Percentiles rank a stretch among this genome's conserved stretches.
Conservation (phyloP, 1,140 invertebrate species). For the Bactericera cockerelli region DNA sequence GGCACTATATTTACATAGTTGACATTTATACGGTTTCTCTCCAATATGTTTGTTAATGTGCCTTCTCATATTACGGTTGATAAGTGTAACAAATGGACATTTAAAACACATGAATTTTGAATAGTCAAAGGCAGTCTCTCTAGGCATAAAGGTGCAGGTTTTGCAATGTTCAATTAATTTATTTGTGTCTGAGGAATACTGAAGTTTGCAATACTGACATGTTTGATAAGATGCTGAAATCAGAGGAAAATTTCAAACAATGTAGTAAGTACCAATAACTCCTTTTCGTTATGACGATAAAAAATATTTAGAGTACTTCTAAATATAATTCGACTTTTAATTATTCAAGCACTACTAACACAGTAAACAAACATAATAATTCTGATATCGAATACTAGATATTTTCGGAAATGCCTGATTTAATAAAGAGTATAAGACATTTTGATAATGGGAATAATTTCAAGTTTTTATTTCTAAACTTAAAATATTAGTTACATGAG, state of each 20-base stretch:
- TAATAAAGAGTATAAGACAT: too few relatives aligned
- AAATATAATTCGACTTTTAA: too few relatives aligned
- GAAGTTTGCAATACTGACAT: constrained; percentile 1
- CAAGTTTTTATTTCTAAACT: too few relatives aligned
- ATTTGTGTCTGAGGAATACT: neutral
- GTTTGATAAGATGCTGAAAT: neutral
- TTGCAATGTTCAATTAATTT: neutral
- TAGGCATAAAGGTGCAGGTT: neutral
- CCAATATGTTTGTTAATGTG: constrained; percentile 11
- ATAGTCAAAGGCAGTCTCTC: neutral
- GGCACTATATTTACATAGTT: constrained; percentile 14
- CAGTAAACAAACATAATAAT: too few relatives aligned
- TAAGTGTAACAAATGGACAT: neutral
- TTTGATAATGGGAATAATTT: too few relatives aligned
- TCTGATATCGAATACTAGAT: too few relatives aligned
- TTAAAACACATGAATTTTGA: constrained; percentile 15
- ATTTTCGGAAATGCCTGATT: too few relatives aligned
- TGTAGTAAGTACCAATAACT: too few relatives aligned
- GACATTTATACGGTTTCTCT: constrained; percentile 16
- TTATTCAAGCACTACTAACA: too few relatives aligned
- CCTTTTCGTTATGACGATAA: too few relatives aligned
- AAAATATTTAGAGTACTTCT: too few relatives aligned
- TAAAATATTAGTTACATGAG: too few relatives aligned
- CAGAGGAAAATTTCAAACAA: neutral
- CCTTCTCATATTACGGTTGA: constrained; percentile 1